Conservation (phyloP, 2,113 vertebrate species). For the Sapayoa aenigma region DNA sequence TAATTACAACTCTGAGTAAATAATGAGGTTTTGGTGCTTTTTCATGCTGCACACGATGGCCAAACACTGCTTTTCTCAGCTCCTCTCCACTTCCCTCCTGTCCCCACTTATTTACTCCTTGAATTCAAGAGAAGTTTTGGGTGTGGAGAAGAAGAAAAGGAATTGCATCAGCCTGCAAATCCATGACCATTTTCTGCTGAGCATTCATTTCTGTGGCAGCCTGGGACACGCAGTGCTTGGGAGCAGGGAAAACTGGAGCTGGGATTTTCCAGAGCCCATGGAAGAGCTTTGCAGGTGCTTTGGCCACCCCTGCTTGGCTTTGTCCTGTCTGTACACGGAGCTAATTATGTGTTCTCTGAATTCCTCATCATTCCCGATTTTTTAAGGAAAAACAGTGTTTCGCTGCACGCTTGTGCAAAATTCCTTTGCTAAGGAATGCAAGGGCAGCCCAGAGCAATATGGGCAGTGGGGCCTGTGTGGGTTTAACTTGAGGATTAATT, state of each 20-base stretch:
- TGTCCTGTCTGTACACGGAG: neutral
- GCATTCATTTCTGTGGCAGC: neutral
- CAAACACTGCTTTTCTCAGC: neutral
- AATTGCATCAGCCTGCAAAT: neutral
- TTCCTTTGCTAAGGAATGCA: neutral
- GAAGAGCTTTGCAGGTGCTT: neutral
- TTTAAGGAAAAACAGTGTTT: neutral
- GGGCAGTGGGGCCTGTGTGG: neutral
- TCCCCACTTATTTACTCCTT: neutral
- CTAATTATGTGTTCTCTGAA: fast-evolving
- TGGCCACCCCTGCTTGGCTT: neutral
- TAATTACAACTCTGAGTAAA: neutral
- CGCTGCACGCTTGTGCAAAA: neutral
- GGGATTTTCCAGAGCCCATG: neutral
- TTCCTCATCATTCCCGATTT: neutral
- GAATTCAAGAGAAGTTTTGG: neutral
- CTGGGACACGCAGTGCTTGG: fast-evolving
- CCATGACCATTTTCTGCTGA: neutral
- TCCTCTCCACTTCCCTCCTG: neutral
- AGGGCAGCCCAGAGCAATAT: neutral
- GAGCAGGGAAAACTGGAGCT: neutral
- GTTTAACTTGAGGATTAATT: neutral
- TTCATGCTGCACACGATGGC: neutral
- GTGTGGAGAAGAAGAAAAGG: neutral
- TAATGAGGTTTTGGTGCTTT: neutral